Evolutionary conservation across 2,113 vertebrate species (phyloP), one percentile per base, ranked within the genome.

Genomic region (Heterotilapia buettikoferi): DNA sequence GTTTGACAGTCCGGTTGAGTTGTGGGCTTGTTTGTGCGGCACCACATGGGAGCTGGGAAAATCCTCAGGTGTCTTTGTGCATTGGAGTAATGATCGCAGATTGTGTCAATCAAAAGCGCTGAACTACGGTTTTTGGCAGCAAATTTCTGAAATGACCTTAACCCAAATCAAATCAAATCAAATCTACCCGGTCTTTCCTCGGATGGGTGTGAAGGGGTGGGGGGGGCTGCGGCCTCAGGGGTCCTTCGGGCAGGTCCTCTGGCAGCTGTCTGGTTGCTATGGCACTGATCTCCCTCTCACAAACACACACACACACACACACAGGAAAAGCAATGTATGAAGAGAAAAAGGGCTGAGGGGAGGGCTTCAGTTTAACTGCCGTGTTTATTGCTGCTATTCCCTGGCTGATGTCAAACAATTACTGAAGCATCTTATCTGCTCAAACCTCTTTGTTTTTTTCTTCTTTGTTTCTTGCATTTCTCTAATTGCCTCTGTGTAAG

Each of bases 251-350:
- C 82, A 86, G 14, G 63, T 88, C 80, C 52, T 86, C 29, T 82
- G 82, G 84, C 86, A 88, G 84, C 84, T 85, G 61, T 52, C 26
- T 78, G 11, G 90, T 94, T 95, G 81, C 92, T 19, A 92, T 90
- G 88, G 83, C 9, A 18, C 84, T 79, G 83, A 83, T 83, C 31
- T 38, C 19, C 18, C 18, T 38, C 31, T 66, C 18, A 5, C 31
- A 66, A 7, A 33, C 53, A 54, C 78, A 84, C 83, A 83, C 80
- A 13, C 43, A 45, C 2, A 45, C 13, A 38, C 73, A 83, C 84
- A 84, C 68, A 93, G 56, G 79, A 86, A 92, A 68, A 84, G 85
- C 71, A 84, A 31, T 63, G 63, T 40, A 84, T 47, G 53, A 53
- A 33, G 54, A 92, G 88, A 89, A 76, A 93, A 83, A 89, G 9